Evolutionary conservation across 2,113 vertebrate species (phyloP), one percentile per base, ranked within the genome.

Genomic region (Trogon melanurus): DNA sequence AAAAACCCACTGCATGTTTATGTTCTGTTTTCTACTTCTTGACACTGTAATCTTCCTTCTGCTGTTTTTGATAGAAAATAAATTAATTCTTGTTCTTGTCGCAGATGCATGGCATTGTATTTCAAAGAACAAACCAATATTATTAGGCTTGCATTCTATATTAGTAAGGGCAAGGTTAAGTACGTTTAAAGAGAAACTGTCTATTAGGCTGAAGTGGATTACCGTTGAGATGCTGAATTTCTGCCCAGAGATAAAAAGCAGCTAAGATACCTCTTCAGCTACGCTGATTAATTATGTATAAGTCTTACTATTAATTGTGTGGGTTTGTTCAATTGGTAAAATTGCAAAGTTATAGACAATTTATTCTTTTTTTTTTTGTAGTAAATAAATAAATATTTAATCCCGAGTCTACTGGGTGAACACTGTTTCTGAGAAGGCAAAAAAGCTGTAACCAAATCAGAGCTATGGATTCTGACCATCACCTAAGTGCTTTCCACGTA

Each of bases 241-340:
- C 71, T 91, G 80, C 94, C 93, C 90, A 95, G 88, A 93, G 60
- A 94, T 62, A 94, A 94, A 92, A 93, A 91, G 30, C 67, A 88
- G 62, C 36, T 56, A 86, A 88, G n/a, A 69, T 95, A 83, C 32
- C 45, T 92, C 78, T 95, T 94, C 83, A 93, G 61, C 29, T 81
- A 57, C 19, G 21, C 38, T 64, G 85, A 88, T 86, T 92, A 86
- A 95, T 92, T 94, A 91, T 60, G 22, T 72, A 47, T 61, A 57
- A 88, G 6, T 62, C 71, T 92, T 93, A 71, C 19, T 79, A 45
- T 16, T 92, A 94, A 83, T 95, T 70, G 47, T 75, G 38, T 75
- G 57, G 36, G 29, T 44, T 91, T 92, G 23, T 79, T 92, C 18
- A 78, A 83, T 95, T 90, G 81, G 21, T 47, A 87, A 96, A 94